A percentile compares a stretch with the other conserved stretches of the same genome.
Evolutionary conservation across 2,797 vertebrate genomes (phyloP).

Genomic region (Manis javanica): DNA sequence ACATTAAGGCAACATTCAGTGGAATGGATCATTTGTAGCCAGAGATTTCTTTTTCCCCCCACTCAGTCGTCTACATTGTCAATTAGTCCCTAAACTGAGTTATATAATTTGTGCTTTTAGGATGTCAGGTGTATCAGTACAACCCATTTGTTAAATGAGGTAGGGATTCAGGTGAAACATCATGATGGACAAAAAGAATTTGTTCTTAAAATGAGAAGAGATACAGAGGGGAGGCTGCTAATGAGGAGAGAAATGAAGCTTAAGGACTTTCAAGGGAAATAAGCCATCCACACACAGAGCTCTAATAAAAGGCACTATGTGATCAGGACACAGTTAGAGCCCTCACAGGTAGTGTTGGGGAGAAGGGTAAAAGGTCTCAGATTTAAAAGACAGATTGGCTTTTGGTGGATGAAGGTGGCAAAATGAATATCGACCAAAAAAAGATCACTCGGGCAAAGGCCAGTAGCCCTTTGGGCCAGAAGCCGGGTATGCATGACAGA

Average conservation of each 20-base stretch:
- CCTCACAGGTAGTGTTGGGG: background rate
- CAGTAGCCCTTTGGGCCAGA: background rate
- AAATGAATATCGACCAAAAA: background rate
- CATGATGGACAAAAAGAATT: background rate
- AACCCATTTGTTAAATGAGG: conserved; percentile 48
- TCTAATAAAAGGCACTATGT: background rate
- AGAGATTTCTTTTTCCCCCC: background rate
- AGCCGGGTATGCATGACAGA: background rate
- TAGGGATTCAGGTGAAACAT: conserved; percentile 51
- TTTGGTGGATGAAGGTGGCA: background rate
- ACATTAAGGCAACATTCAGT: conserved; percentile 31
- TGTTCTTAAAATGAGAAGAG: conserved; percentile 51
- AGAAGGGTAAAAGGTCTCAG: background rate
- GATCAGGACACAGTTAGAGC: background rate
- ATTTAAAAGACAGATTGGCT: conserved; percentile 10
- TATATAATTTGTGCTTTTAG: conserved; percentile 64
- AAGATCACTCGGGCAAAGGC: background rate
- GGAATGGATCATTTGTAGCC: conserved; percentile 46
- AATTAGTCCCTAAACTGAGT: conserved; percentile 62
- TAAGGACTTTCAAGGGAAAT: conserved; percentile 1
- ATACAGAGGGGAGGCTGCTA: background rate
- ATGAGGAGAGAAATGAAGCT: background rate
- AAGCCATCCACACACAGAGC: background rate
- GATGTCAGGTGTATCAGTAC: conserved; percentile 38
- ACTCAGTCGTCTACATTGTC: conserved; percentile 45